These are phyloP conservation scores for Campoletis sonorensis DNA, from an alignment of 1,140 invertebrate genomes.

Conservation along the genomic window DNA sequence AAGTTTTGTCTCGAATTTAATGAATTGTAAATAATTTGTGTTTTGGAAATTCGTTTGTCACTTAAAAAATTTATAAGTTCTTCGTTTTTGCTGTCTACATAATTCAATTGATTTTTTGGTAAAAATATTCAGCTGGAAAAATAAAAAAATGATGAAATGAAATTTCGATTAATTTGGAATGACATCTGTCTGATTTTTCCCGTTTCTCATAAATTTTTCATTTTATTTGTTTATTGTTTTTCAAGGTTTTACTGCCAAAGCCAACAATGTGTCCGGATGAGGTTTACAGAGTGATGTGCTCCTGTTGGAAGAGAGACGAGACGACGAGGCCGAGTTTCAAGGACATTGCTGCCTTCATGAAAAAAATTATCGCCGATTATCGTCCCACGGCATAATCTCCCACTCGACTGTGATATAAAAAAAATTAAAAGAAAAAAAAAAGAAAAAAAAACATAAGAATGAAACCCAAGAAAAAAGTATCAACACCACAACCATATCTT, in stretches of 20 bases:
- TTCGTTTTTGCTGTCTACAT: too few relatives aligned
- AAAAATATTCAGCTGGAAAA: too few relatives aligned
- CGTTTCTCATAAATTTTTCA: slow-evolving; percentile 43
- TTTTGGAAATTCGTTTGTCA: too few relatives aligned
- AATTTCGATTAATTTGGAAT: neutral
- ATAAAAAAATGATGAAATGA: too few relatives aligned
- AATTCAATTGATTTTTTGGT: too few relatives aligned
- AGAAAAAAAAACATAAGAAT: neutral
- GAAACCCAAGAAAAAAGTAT: neutral
- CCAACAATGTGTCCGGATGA: slow-evolving; percentile 86
- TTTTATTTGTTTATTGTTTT: slow-evolving; percentile 45
- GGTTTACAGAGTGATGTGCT: slow-evolving; percentile 86
- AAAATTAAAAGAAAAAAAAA: too few relatives aligned
- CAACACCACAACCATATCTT: neutral
- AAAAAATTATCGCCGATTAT: slow-evolving; percentile 77
- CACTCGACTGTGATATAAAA: slow-evolving; percentile 71
- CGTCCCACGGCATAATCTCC: slow-evolving; percentile 73
- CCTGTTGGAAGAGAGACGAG: slow-evolving; percentile 86
- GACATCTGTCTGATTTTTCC: neutral
- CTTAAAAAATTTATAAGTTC: too few relatives aligned
- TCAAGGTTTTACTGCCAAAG: slow-evolving; percentile 81
- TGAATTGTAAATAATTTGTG: too few relatives aligned
- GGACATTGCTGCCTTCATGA: slow-evolving; percentile 86
- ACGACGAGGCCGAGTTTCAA: slow-evolving; percentile 84
- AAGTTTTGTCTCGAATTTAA: too few relatives aligned